These are phyloP conservation scores for Drosophila infuscata DNA, from an alignment of 2,888 invertebrate species.

Conservation along the genomic window DNA sequence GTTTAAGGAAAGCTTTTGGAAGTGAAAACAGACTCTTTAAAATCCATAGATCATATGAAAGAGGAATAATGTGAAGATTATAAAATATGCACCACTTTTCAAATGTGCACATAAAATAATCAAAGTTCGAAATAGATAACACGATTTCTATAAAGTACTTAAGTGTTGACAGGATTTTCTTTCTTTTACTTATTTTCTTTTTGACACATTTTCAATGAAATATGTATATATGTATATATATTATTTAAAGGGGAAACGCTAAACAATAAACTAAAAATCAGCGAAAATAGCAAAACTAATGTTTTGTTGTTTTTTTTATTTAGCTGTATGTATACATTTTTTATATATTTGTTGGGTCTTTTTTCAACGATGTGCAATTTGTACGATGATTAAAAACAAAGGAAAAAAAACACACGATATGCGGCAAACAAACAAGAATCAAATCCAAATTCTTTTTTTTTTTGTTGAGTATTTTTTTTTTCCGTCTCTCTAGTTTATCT, in stretches of 20 bases:
- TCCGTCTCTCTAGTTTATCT: neutral
- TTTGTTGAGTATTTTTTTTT: neutral
- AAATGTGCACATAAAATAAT: neutral
- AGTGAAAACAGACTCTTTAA: neutral
- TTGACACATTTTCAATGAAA: too few species aligned
- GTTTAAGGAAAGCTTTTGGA: neutral
- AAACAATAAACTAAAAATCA: neutral
- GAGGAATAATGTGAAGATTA: neutral
- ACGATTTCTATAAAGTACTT: neutral
- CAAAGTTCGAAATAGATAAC: neutral
- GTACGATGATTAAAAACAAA: neutral
- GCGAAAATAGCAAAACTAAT: neutral
- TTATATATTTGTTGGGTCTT: neutral
- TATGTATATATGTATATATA: neutral
- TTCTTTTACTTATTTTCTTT: too few species aligned
- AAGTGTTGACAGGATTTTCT: too few species aligned
- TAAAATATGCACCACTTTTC: neutral
- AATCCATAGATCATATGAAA: neutral
- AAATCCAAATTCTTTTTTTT: constrained; percentile 69
- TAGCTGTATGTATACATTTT: neutral
- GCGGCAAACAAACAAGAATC: constrained; percentile 75
- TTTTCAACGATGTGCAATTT: neutral
- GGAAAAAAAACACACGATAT: constrained; percentile 36
- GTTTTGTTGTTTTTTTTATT: neutral
- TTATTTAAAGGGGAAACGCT: neutral